These are phyloP conservation scores for Vidua chalybeata DNA, from an alignment of 2,113 vertebrate species.

Conservation along the genomic window DNA sequence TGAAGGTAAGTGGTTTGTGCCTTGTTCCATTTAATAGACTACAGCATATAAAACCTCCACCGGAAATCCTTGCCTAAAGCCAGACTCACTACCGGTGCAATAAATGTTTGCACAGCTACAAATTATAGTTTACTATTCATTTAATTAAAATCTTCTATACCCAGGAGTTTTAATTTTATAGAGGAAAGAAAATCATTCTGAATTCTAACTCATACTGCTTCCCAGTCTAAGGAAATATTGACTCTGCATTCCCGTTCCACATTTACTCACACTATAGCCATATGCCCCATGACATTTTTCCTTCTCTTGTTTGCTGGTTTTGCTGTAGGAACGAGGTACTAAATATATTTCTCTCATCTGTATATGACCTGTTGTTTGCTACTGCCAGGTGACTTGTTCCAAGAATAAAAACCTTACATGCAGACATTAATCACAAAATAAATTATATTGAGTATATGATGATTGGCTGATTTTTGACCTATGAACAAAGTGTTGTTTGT, in stretches of 20 bases:
- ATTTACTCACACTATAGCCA: neutral
- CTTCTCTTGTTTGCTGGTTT: neutral
- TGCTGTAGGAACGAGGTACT: neutral
- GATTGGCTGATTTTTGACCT: neutral
- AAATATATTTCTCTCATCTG: neutral
- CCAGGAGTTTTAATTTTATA: neutral
- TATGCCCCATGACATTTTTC: neutral
- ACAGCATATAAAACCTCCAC: neutral
- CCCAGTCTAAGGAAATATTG: neutral
- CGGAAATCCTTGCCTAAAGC: conserved; percentile 25
- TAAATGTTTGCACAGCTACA: conserved; percentile 32
- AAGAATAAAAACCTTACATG: neutral
- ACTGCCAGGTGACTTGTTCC: neutral
- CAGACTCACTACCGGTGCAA: neutral
- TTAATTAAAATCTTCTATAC: conserved; percentile 14
- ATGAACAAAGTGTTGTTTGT: neutral
- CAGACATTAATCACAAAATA: neutral
- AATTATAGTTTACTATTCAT: conserved; percentile 7
- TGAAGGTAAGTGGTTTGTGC: conserved; percentile 81
- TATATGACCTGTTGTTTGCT: neutral
- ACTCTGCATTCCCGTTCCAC: neutral
- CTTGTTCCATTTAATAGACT: conserved; percentile 6
- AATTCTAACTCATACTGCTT: neutral
- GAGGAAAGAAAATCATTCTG: neutral
- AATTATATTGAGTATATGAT: neutral